A percentile compares a stretch with the other conserved stretches of the same genome.
These are phyloP conservation scores for Alces alces DNA, from an alignment of 2,113 vertebrate genomes.

Conservation along the genomic window DNA sequence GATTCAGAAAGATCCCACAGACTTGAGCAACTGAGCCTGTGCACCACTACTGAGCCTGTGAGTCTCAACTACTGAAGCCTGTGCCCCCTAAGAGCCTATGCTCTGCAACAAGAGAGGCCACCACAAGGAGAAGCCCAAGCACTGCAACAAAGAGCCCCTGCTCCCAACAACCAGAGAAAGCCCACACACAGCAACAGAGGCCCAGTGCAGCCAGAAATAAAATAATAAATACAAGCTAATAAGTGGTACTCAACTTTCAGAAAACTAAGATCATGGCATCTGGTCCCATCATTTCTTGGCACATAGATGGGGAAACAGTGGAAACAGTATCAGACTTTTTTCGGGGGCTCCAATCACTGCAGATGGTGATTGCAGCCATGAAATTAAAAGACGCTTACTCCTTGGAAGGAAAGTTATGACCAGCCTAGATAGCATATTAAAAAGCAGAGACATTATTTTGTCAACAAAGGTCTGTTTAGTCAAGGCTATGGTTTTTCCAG, in stretches of 20 bases:
- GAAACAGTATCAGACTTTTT: too few species aligned
- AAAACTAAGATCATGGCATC: too few species aligned
- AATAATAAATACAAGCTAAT: not conserved
- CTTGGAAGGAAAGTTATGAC: too few species aligned
- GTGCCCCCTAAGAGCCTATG: not conserved
- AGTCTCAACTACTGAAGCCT: not conserved
- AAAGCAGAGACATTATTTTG: too few species aligned
- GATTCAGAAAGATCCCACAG: not conserved
- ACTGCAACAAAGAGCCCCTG: rapidly evolving
- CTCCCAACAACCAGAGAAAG: not conserved
- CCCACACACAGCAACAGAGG: not conserved
- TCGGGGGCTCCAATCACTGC: too few species aligned
- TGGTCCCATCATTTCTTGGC: too few species aligned
- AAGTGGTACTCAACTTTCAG: not conserved
- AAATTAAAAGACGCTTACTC: too few species aligned
- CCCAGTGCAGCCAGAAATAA: not conserved
- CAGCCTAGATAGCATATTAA: too few species aligned
- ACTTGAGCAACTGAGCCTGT: not conserved
- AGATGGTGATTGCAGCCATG: too few species aligned
- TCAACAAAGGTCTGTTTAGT: too few species aligned
- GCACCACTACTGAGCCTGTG: not conserved
- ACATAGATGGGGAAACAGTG: too few species aligned
- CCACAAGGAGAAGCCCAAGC: not conserved
- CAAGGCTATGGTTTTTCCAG: too few species aligned
- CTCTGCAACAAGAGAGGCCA: not conserved